Base-by-base conservation (phyloP, 1,140 invertebrate genomes). In the Heliconius congener region DNA sequence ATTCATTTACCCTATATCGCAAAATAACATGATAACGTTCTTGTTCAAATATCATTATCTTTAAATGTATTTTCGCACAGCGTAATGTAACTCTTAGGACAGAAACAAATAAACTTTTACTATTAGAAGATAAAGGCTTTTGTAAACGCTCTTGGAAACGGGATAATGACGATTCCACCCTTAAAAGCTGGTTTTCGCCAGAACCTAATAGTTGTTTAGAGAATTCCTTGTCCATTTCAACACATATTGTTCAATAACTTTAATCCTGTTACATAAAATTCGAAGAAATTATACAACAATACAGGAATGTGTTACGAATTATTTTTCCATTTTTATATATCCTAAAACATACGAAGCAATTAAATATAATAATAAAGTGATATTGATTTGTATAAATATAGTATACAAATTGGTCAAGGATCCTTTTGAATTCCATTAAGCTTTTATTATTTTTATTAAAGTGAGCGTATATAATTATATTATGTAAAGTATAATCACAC, bases 121-220 rank as follows among this genome's bases (percentile, higher is more conserved):
- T 81, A 81, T 81, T 81, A 81, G 73, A 76, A 78, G 80, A 81
- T 81, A 81, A 81, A 78, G 80, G 73, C 77, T 81, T 80, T 81
- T 81, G 79, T 81, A 81, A 81, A 81, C 80, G 80, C 30, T 81
- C 52, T 55, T 75, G 80, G 50, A 73, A 81, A 81, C 77, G 76
- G 71, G 80, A 81, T 78, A 81, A 78, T 78, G 76, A 81, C 80
- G 76, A 81, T 81, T 81, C 73, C 75, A 81, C 77, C 80, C 80
- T 78, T 81, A 76, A 77, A 78, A 78, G 80, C 80, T 73, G 77
- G 80, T 74, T 70, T 81, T 78, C 71, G 42, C 46, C 77, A 74
- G 71, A 78, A 78, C 77, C 80, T 81, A 81, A 81, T 78, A 81
- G 76, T 81, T 78, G 80, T 74, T 81, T 81, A 76, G 80, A 81